Base-by-base conservation (phyloP, 2,888 invertebrate species). In the Noctua janthina region DNA sequence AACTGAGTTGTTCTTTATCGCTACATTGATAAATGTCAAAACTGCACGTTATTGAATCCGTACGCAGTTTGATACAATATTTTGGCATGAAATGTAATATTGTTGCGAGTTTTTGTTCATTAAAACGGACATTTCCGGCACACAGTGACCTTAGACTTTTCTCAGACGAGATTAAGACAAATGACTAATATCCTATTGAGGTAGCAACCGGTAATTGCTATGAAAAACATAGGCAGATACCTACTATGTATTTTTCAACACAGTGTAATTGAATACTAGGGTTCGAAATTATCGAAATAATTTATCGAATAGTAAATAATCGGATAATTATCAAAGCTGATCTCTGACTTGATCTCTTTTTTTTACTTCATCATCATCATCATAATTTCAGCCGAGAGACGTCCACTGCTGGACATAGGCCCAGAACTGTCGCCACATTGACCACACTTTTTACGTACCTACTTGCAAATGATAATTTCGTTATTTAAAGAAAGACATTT, bases 1-100 rank as follows among this genome's bases (percentile, higher is more conserved):
- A 82, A 86, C 79, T 67, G 70, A 74, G 70, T 83, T 78, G 76
- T 83, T 82, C 79, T 87, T 87, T 87, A 87, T 87, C 85, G 79
- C 82, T 86, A 77, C 79, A 85, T 81, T 79, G 79, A 87, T 83
- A 85, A 88, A 82, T 85, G 83, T 87, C 82, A 82, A 87, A 88
- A 82, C 79, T 86, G 71, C 84, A 86, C 74, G 85, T 83, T 84
- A 81, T 76, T 81, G 74, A 83, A 82, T 81, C 23, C 64, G 64
- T 59, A 81, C 59, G 56, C 76, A 79, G 78, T 80, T 84, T 66
- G 71, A 67, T 23, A 82, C 15, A 56, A 78, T 59, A 39, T 82
- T 76, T 62, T 73, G 71, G 15, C 64, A 79, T 69, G n/a, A 79
- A 64, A 74, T 59, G 13, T 74, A 73, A 70, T 56, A 64, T 35